Percentiles rank a stretch among this genome's conserved stretches.
Evolutionary conservation across 2,888 invertebrate species (phyloP).

Genomic region (Platypus cylindrus): DNA sequence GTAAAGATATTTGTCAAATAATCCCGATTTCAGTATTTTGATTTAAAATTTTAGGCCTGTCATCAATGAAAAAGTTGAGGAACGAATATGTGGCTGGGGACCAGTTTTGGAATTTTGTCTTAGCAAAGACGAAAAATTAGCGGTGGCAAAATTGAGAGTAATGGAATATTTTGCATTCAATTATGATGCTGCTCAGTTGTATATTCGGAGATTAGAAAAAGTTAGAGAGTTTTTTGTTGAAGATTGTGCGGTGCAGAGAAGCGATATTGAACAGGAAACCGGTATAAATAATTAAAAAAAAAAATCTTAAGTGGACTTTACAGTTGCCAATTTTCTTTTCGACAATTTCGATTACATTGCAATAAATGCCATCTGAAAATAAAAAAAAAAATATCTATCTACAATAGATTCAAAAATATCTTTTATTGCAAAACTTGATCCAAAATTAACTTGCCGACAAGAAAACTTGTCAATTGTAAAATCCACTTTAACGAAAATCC

Average conservation of each 20-base stretch:
- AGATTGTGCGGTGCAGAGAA: conserved; percentile 52
- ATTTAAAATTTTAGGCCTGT: conserved; percentile 46
- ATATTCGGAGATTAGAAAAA: conserved; percentile 49
- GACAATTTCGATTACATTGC: too few relatives aligned
- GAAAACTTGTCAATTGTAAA: too few relatives aligned
- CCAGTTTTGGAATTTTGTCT: conserved; percentile 60
- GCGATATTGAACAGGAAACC: conserved; percentile 49
- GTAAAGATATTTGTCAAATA: too few relatives aligned
- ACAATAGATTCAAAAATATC: too few relatives aligned
- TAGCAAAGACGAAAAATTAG: conserved; percentile 50
- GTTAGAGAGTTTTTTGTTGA: conserved; percentile 58
- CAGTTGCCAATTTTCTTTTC: too few relatives aligned
- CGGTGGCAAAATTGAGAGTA: conserved; percentile 41
- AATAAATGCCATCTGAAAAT: too few relatives aligned
- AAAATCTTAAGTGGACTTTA: neutral
- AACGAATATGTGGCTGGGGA: conserved; percentile 59
- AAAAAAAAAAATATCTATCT: too few relatives aligned
- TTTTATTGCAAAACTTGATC: too few relatives aligned
- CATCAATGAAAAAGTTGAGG: conserved; percentile 71
- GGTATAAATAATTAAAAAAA: conserved; percentile 24
- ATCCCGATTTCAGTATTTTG: neutral
- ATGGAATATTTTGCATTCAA: conserved; percentile 44
- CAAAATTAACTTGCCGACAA: too few relatives aligned
- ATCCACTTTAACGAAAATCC: too few relatives aligned
- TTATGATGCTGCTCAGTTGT: conserved; percentile 49